These are phyloP conservation scores for Chelonoidis abingdonii DNA, from an alignment of 2,113 vertebrate species.

Conservation along the genomic window DNA sequence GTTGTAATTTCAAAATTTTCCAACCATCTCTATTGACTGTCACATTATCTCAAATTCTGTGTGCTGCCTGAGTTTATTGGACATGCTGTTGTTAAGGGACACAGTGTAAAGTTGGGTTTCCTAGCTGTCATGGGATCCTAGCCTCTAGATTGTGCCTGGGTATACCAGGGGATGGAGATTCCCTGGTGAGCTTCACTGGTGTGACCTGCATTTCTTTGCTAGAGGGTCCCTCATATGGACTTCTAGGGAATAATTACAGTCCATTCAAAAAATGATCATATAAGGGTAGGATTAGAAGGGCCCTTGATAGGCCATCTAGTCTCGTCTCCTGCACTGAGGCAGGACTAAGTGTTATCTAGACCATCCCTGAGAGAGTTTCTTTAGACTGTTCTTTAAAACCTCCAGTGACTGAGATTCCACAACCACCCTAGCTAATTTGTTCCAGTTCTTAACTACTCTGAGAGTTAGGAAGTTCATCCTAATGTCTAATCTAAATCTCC, in stretches of 20 bases:
- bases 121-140: fast-evolving
- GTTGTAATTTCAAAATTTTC: not conserved
- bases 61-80: not conserved
- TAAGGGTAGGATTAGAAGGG: no score
- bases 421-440: no score
- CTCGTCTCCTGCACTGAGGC: no score
- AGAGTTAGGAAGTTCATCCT: no score
- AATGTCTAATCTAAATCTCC: no score
- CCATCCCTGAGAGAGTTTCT: no score
- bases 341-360: no score
- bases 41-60: not conserved
- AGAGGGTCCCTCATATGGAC: not conserved
- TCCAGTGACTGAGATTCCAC: no score
- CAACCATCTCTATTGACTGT: not conserved
- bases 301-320: no score
- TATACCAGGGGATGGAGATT: not conserved
- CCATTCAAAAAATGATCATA: fast-evolving
- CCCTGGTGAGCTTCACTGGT: not conserved
- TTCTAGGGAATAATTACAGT: not conserved
- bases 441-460: no score
- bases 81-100: not conserved
- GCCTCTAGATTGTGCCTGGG: not conserved
- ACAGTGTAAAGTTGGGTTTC: not conserved
- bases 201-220: not conserved
- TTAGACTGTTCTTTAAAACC: no score